phyloP scores from a whole-genome alignment of 1,140 invertebrate species.

The Euura saliciscinereae region DNA sequence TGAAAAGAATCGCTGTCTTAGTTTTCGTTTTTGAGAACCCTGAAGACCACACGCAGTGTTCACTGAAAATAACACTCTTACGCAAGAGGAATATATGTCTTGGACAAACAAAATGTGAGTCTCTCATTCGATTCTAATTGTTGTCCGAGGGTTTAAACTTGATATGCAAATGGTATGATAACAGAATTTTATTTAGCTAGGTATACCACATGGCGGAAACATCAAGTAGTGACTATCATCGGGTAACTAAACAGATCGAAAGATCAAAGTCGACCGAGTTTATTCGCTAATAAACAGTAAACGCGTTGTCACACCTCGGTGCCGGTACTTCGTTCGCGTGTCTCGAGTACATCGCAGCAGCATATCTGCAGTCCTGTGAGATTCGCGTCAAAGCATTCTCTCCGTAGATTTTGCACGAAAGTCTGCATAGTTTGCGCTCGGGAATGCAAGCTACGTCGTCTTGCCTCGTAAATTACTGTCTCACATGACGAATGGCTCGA shows the following conservation, averaged over 20 bases:
- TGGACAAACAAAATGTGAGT: no score
- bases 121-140: no score
- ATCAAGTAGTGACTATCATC: no score
- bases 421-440: not conserved
- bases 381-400: constrained; percentile 5
- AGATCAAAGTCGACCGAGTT: not conserved
- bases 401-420: not conserved
- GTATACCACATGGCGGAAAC: no score
- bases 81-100: no score
- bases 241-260: not conserved
- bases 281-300: not conserved
- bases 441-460: not conserved
- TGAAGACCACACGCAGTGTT: no score
- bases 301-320: not conserved
- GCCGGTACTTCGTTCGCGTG: not conserved
- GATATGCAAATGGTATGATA: no score
- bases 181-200: no score
- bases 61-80: no score
- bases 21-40: no score
- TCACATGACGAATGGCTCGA: not conserved
- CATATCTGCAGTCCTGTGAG: not conserved
- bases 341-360: not conserved
- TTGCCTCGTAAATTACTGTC: constrained; percentile 9
- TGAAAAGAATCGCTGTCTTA: no score
- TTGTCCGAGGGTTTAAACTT: no score